Base-by-base conservation (phyloP, 2,797 vertebrate species). In the Acrocephalus scirpaceus region DNA sequence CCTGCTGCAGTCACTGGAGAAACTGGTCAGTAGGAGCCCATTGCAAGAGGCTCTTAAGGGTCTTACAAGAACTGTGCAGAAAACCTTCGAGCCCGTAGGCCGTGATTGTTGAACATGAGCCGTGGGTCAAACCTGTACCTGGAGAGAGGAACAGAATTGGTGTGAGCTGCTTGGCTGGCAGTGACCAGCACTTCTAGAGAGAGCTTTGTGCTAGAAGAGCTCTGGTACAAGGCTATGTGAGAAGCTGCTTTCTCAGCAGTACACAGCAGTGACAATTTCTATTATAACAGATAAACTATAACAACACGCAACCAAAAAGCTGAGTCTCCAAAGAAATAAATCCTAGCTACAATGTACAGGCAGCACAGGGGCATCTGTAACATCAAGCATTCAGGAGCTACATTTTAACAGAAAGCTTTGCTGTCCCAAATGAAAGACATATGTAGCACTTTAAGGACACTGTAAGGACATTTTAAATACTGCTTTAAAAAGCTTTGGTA, bases 91-190 rank as follows among this genome's bases (percentile, higher is more conserved):
- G 97, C 97, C 81, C 96, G 97, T 74, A 98, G 70, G 34, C 94
- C 96, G 1, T 98, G 98, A 90, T 94, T 95, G 91, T 62, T 94
- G 94, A 99, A 99, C 99, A 99, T 99, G 94, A 99, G 98, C 16
- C 98, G 98, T 11, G 99, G 99, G 88, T 99, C 98, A 82, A 99
- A 99, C 88, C 97, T 98, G 86, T 99, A 99, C 88, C 99, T 99
- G 16, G 0, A 81, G 65, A 54, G 42, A 86, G 75, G 38, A 77
- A 67, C 12, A 47, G 42, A n/a, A 65, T 13, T 34, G 25, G 27
- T 1, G 19, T 88, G 26, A 96, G 66, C 42, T 34, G 16, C 10
- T 19, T 21, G 36, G n/a, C 30, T 17, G 26, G 25, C 15, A 36
- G 69, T 10, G 26, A 58, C 16, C 53, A 51, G 30, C 7, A 3